Percentiles rank a stretch among this genome's conserved stretches.
phyloP scores from a whole-genome alignment of 2,797 vertebrate genomes.

The Pseudochirops corinnae region DNA sequence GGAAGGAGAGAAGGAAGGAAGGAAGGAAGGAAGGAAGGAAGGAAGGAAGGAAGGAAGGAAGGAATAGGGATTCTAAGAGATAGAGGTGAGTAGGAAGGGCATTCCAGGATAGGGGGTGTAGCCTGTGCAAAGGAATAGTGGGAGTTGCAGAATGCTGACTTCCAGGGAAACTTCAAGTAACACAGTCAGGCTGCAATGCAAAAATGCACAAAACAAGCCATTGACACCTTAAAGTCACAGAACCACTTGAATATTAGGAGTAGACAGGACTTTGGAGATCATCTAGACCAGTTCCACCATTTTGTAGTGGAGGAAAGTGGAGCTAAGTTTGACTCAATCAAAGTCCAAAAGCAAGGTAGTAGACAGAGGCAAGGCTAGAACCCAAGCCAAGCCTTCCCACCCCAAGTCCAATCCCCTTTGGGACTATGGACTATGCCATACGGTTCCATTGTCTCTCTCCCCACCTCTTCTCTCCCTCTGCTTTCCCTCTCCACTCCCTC shows the following conservation, averaged over 20 bases:
- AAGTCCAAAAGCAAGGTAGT: background rate
- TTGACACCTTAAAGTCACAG: background rate
- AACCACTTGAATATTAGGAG: background rate
- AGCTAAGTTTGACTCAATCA: background rate
- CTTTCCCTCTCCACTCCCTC: too few species aligned
- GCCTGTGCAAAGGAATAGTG: background rate
- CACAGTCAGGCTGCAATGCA: background rate
- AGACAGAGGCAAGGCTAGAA: background rate
- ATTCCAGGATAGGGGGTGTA: background rate
- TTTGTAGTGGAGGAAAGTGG: background rate
- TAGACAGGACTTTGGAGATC: background rate
- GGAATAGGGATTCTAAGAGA: background rate
- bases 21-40: too few species aligned
- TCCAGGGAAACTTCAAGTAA: background rate
- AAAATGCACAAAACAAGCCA: background rate
- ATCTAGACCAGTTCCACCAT: background rate
- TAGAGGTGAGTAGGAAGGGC: background rate
- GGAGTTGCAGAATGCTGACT: background rate
- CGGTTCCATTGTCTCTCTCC: background rate
- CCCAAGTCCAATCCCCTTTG: background rate
- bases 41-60: too few species aligned
- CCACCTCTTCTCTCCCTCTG: too few species aligned
- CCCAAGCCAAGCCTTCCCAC: background rate
- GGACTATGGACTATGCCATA: background rate
- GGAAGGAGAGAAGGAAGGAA: too few species aligned